Base-by-base conservation (phyloP, 2,113 vertebrate genomes). In the Elephantulus edwardii region DNA sequence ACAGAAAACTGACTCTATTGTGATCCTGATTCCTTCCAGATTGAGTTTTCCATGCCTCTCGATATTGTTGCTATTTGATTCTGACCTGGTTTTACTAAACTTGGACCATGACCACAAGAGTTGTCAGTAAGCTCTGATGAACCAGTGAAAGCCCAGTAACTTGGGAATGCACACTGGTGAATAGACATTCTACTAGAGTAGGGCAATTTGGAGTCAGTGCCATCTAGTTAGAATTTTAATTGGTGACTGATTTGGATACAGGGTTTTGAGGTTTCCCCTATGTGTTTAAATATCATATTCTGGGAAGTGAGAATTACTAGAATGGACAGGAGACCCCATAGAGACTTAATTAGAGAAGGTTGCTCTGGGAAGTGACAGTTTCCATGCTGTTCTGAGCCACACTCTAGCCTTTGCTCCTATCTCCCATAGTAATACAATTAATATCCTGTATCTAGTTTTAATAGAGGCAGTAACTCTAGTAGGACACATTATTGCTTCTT, bases 321-420 rank as follows among this genome's bases (percentile, higher is more conserved):
- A 91, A 81, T 94, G 93, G 94, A 92, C 44, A 89, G 92, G 52
- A 79, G 76, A 94, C 89, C 92, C 97, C 96, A n/a, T 1, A 92
- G 97, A 96, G 97, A 97, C 89, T 96, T 97, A 95, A 97, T 97
- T 97, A 97, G 95, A 84, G 79, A 88, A 95, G 30, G 70, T 89
- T 96, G 91, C 91, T 35, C 85, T 94, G 93, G 93, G 93, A 97
- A 96, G 97, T 96, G 93, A 94, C 91, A 94, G 96, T 95, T 95
- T 96, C 96, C 90, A 11, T 93, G 66, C 93, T 95, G 90, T 94
- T 95, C 95, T 11, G 42, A 92, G 44, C 86, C 81, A 0, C 33
- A 38, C 28, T 66, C 20, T 35, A 92, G 82, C 79, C 88, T 94
- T 93, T 92, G 24, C 90, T 94, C 92, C 79, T 93, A 6, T 94